Conservation (phyloP, 2,888 invertebrate species). For the Zygaena filipendulae region DNA sequence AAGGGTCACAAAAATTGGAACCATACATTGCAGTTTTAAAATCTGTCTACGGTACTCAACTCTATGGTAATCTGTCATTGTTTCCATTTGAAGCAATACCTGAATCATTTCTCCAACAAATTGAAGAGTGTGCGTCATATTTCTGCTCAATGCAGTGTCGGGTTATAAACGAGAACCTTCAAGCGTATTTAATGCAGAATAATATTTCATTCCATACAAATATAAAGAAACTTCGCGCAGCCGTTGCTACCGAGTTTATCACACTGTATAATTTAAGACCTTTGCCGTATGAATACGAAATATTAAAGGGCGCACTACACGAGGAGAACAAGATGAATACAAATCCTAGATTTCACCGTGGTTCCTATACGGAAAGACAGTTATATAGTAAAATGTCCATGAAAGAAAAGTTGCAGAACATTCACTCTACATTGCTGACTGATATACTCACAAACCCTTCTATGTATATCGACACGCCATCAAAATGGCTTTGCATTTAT, state of each 20-base stretch:
- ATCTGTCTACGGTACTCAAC: conserved; percentile 47
- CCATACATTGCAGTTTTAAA: conserved; percentile 52
- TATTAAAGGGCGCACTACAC: conserved; percentile 49
- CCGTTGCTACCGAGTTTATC: conserved; percentile 69
- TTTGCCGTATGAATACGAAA: conserved; percentile 55
- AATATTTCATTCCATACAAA: conserved; percentile 40
- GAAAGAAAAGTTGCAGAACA: conserved; percentile 52
- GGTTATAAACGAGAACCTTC: conserved; percentile 75
- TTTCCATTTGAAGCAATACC: conserved; percentile 72
- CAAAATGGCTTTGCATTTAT: conserved; percentile 34
- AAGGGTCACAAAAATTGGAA: conserved; percentile 45
- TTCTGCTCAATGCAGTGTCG: conserved; percentile 76
- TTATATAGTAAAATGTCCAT: conserved; percentile 50
- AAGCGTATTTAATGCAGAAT: conserved; percentile 65
- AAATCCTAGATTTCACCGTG: conserved; percentile 55
- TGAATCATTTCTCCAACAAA: conserved; percentile 70
- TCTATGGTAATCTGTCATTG: conserved; percentile 50
- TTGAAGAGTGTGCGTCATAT: conserved; percentile 71
- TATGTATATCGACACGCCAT: conserved; percentile 36
- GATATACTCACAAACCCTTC: conserved; percentile 51
- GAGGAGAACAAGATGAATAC: conserved; percentile 54
- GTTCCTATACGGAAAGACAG: conserved; percentile 70
- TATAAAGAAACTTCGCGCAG: conserved; percentile 51
- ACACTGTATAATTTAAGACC: conserved; percentile 66
- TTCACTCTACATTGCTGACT: conserved; percentile 43